Evolutionary conservation across 1,140 invertebrate genomes (phyloP).

Genomic region (Rhopalosiphum padi): DNA sequence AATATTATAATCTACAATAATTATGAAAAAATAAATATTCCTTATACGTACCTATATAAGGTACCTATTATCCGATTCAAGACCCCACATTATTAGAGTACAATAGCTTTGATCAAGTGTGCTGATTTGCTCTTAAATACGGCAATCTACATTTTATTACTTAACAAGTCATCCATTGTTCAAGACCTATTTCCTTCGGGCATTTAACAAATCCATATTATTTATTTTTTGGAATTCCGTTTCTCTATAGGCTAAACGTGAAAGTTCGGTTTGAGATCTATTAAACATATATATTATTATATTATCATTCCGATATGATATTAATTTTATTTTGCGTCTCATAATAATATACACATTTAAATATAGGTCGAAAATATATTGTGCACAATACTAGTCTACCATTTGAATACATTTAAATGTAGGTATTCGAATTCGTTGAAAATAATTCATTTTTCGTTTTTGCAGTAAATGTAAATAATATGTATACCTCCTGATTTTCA

Average conservation of each 20-base stretch:
- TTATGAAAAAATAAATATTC: slow-evolving; percentile 25
- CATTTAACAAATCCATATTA: slow-evolving; percentile 24
- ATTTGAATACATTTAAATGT: too few relatives aligned
- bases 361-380: too few relatives aligned
- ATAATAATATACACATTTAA: not conserved
- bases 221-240: slow-evolving; percentile 17
- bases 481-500: not conserved
- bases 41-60: not conserved
- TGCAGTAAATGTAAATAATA: not conserved
- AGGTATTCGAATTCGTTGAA: not conserved
- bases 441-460: not conserved
- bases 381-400: too few relatives aligned
- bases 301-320: not conserved
- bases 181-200: slow-evolving; percentile 39
- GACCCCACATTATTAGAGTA: not conserved
- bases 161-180: slow-evolving; percentile 47
- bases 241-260: not conserved
- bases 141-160: slow-evolving; percentile 46
- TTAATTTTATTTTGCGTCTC: not conserved
- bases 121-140: slow-evolving; percentile 38
- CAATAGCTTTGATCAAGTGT: slow-evolving; percentile 8
- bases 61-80: slow-evolving; percentile 18
- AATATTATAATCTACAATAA: not conserved
- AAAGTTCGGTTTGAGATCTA: not conserved
- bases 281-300: not conserved